Conservation (phyloP, 2,797 vertebrate genomes). For the Falco naumanni region DNA sequence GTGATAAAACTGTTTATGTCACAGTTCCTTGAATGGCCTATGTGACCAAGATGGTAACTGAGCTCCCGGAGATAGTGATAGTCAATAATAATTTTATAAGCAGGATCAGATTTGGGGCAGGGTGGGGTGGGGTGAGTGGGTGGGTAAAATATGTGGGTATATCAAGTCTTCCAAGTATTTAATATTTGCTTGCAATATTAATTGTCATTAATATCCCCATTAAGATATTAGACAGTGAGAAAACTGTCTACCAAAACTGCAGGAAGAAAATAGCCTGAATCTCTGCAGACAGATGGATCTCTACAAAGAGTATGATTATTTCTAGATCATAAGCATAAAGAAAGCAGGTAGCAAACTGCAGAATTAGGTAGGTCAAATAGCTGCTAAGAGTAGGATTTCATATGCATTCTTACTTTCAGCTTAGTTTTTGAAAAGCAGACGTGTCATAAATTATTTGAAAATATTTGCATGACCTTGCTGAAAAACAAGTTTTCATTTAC, state of each 20-base stretch:
- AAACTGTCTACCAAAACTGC: not conserved
- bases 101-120: not conserved
- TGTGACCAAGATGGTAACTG: not conserved
- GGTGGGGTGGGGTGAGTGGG: too few relatives aligned
- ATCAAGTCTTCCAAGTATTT: not conserved
- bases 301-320: not conserved
- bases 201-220: not conserved
- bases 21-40: not conserved
- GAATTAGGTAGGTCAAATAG: not conserved
- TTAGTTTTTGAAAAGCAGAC: not conserved
- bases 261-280: not conserved
- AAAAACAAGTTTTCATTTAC: not conserved
- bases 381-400: not conserved
- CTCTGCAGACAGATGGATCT: not conserved
- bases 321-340: not conserved
- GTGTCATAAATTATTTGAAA: not conserved
- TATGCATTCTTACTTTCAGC: not conserved
- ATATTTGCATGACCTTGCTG: not conserved
- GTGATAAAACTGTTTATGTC: not conserved
- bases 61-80: not conserved
- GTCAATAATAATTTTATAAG: not conserved
- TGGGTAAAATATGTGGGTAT: not conserved
- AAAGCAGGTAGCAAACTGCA: not conserved
- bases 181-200: not conserved
- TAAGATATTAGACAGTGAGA: not conserved